A percentile compares a stretch with the other conserved stretches of the same genome.
Conservation (phyloP, 1,140 invertebrate species). For the Zaprionus lachaisei region DNA sequence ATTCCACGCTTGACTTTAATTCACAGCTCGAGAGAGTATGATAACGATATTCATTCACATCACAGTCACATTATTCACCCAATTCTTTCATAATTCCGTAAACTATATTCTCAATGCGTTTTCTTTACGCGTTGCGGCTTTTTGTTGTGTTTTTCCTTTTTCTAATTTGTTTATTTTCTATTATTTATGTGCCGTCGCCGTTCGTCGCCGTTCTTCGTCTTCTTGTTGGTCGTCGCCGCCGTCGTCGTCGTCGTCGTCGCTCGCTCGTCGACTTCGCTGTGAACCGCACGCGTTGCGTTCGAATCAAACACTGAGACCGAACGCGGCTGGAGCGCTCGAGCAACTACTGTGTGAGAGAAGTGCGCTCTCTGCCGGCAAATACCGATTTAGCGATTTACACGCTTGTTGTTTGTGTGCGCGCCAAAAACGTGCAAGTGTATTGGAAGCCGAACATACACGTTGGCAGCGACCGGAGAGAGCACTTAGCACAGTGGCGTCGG, state of each 20-base stretch:
- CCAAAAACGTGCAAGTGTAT: slow-evolving; percentile 56
- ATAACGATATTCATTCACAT: slow-evolving; percentile 11
- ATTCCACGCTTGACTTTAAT: background rate
- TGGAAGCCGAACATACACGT: slow-evolving; percentile 44
- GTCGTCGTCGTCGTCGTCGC: slow-evolving; percentile 15
- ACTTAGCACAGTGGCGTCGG: slow-evolving; percentile 47
- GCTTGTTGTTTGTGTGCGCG: slow-evolving; percentile 63
- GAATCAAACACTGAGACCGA: slow-evolving; percentile 54
- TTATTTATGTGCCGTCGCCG: slow-evolving; percentile 37
- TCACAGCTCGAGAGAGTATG: background rate
- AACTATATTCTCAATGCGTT: slow-evolving; percentile 25
- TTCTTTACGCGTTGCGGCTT: slow-evolving; percentile 27
- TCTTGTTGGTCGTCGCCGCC: slow-evolving; percentile 14
- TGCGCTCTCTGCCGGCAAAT: slow-evolving; percentile 56
- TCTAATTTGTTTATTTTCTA: slow-evolving; percentile 51
- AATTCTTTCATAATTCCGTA: slow-evolving; percentile 71
- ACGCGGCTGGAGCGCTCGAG: background rate
- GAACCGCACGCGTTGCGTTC: slow-evolving; percentile 67
- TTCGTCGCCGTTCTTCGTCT: slow-evolving; percentile 31
- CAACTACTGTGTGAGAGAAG: background rate
- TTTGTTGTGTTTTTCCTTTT: slow-evolving; percentile 6
- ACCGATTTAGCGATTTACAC: slow-evolving; percentile 33
- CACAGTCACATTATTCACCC: slow-evolving; percentile 52
- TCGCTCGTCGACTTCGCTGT: slow-evolving; percentile 20
- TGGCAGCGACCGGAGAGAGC: background rate